Conservation (phyloP, 2,113 vertebrate species). For the Origma solitaria region DNA sequence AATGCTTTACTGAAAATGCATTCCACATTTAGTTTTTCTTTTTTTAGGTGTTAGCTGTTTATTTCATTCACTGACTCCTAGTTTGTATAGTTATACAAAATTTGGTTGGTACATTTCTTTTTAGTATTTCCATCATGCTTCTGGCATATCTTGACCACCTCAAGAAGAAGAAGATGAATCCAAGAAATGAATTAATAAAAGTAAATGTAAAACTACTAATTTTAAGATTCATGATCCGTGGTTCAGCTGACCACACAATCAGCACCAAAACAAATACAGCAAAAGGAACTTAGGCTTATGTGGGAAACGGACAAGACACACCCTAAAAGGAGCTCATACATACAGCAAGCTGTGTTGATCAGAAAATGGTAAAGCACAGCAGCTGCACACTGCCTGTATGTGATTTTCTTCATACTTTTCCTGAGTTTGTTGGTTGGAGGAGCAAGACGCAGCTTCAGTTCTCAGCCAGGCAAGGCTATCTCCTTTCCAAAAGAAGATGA, state of each 20-base stretch:
- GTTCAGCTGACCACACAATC: background rate
- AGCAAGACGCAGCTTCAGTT: background rate
- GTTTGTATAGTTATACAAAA: background rate
- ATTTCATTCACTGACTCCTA: background rate
- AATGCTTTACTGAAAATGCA: background rate
- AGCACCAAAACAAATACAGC: background rate
- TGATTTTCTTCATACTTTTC: background rate
- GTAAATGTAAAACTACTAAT: background rate
- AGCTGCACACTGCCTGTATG: background rate
- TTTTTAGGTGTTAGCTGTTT: background rate
- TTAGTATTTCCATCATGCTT: background rate
- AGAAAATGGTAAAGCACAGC: background rate
- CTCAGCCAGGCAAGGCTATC: background rate
- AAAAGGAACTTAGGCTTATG: background rate
- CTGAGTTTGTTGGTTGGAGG: background rate
- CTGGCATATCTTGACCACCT: background rate
- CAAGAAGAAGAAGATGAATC: background rate
- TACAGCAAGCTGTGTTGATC: background rate
- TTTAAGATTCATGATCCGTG: background rate
- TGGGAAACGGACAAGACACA: background rate
- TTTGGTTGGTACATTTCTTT: background rate
- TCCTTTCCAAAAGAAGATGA: background rate
- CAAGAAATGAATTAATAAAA: background rate
- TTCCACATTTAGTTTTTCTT: background rate
- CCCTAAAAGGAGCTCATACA: fast-evolving